Evolutionary conservation across 2,797 vertebrate genomes (phyloP).

Genomic region (Myiothlypis coronata): DNA sequence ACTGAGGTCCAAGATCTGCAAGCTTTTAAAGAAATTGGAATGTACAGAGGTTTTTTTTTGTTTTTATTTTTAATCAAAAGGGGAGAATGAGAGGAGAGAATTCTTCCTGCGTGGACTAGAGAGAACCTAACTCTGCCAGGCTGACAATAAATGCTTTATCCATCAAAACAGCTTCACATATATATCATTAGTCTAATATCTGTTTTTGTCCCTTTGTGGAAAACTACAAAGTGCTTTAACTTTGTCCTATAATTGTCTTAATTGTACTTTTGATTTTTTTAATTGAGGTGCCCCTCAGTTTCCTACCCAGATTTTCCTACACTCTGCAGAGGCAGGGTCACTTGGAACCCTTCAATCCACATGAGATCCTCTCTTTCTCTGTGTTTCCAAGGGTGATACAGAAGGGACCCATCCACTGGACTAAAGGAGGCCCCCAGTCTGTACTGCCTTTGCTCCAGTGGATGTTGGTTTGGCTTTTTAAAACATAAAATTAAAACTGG

Average conservation of each 20-base stretch:
- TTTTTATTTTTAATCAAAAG: background rate
- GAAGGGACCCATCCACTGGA: background rate
- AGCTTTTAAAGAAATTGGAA: background rate
- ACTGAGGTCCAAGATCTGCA: background rate
- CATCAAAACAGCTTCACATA: background rate
- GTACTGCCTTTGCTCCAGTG: background rate
- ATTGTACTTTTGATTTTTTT: background rate
- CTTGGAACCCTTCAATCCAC: background rate
- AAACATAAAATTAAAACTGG: background rate
- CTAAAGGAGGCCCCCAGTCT: rapidly evolving
- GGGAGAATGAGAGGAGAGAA: background rate
- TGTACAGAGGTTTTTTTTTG: background rate
- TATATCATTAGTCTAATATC: background rate
- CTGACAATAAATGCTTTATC: background rate
- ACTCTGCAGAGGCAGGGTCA: background rate
- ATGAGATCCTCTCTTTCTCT: background rate
- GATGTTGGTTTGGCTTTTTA: background rate
- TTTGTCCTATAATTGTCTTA: background rate
- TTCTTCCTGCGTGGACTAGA: background rate
- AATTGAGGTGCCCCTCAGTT: background rate
- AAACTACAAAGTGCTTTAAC: background rate
- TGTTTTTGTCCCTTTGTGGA: background rate
- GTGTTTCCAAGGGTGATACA: background rate
- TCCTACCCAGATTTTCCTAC: background rate
- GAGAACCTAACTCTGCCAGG: background rate